A percentile compares a stretch with the other conserved stretches of the same genome.
Conservation (phyloP, 2,113 vertebrate species). For the cattle (Bos taurus) region ARS-UCD2.0 NC_037336.1:48273501-48274000, state of each 20-base stretch:
- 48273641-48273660: too few relatives aligned
- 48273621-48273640: too few relatives aligned
- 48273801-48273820: not conserved
- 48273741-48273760: too few relatives aligned
- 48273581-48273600: too few relatives aligned
- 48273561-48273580: too few relatives aligned
- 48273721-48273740: too few relatives aligned
- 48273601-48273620: too few relatives aligned
- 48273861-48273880: not conserved
- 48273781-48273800: not conserved
- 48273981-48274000: not conserved
- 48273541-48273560: too few relatives aligned
- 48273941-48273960: not conserved
- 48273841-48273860: not conserved
- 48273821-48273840: not conserved
- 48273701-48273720: too few relatives aligned
- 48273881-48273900: not conserved
- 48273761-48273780: too few relatives aligned
- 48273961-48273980: not conserved
- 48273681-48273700: too few relatives aligned
- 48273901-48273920: accelerated
- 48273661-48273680: too few relatives aligned
- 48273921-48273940: not conserved
- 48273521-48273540: not conserved
- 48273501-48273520: not conserved